Percentiles rank a stretch among this genome's conserved stretches.
Evolutionary conservation across 2,888 invertebrate genomes (phyloP).

Genomic region (Nasonovia ribisnigri): DNA sequence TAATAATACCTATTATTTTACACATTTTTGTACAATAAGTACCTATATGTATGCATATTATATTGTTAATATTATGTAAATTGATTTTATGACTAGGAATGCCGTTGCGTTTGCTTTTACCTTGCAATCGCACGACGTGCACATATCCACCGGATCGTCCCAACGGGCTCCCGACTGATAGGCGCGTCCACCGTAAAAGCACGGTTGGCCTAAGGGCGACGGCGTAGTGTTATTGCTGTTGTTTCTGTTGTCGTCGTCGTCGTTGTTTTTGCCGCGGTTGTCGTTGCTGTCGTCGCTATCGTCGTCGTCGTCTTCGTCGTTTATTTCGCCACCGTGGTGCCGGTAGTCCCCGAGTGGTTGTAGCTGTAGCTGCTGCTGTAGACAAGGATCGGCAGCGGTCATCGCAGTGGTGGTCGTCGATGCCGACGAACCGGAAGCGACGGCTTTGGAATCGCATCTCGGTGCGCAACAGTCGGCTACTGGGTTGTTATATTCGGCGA

Average conservation of each 20-base stretch:
- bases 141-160: constrained; percentile 76
- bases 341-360: background rate
- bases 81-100: background rate
- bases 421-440: background rate
- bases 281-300: background rate
- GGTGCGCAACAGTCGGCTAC: constrained; percentile 47
- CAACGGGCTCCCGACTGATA: constrained; percentile 76
- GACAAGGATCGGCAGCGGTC: constrained; percentile 15
- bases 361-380: background rate
- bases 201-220: constrained; percentile 73
- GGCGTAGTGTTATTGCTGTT: constrained; percentile 68
- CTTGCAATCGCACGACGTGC: constrained; percentile 82
- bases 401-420: background rate
- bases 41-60: background rate
- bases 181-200: constrained; percentile 75
- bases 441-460: constrained; percentile 24
- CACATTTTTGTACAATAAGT: background rate
- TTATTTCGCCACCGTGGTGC: constrained; percentile 67
- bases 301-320: background rate
- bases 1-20: constrained; percentile 6
- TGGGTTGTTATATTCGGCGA: constrained; percentile 2
- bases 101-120: constrained; percentile 71
- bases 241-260: constrained; percentile 69
- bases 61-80: background rate
- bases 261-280: constrained; percentile 72